A percentile compares a stretch with the other conserved stretches of the same genome.
Conservation (phyloP, 2,888 invertebrate genomes). For the Crepidodera aurea region DNA sequence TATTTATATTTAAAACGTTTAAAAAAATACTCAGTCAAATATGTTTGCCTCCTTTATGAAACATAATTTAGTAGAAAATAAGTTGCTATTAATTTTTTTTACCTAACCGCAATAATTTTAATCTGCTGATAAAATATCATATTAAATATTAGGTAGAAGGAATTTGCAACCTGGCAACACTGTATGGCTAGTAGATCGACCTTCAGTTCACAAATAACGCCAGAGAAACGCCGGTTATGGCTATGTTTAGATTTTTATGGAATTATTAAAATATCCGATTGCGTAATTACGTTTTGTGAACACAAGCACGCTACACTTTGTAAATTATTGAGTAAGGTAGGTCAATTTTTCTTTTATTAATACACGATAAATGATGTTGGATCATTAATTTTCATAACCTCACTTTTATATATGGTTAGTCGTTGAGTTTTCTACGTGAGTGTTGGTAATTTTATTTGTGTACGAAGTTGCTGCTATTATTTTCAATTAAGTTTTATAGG, state of each 20-base stretch:
- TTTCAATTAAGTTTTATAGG: no score
- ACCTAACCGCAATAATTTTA: no score
- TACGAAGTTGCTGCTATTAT: no score
- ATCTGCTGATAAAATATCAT: no score
- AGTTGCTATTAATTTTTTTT: no score
- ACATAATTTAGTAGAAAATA: no score
- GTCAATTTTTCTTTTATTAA: neutral
- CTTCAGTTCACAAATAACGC: neutral
- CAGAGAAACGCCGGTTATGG: neutral
- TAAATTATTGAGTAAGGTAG: conserved; percentile 16
- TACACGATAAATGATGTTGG: neutral
- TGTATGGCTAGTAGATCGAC: neutral
- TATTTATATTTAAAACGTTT: no score
- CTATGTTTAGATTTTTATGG: conserved; percentile 8
- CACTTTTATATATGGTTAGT: neutral
- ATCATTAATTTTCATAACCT: neutral
- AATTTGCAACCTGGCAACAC: neutral
- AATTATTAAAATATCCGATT: conserved; percentile 7
- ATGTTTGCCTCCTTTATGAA: no score
- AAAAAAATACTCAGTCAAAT: no score
- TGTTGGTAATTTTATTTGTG: no score
- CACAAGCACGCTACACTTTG: neutral
- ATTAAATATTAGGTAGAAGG: no score
- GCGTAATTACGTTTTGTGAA: neutral
- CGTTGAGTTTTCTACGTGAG: no score